Evolutionary conservation across 1,140 invertebrate species (phyloP).

Genomic region (Platyura marginata): DNA sequence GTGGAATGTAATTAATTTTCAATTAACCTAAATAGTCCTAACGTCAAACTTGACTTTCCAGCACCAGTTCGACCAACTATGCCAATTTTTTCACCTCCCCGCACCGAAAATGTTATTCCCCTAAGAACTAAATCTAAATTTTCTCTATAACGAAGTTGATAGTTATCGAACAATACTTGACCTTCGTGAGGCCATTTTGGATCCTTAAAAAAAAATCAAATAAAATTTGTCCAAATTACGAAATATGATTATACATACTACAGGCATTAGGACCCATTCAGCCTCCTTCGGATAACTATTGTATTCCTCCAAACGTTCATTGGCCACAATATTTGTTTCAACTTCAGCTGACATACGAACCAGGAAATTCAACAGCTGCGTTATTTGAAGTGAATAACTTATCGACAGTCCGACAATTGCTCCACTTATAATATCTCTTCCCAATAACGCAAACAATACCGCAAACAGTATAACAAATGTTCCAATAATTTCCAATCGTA

Average conservation of each 20-base stretch:
- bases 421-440: constrained; percentile 33
- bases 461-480: constrained; percentile 59
- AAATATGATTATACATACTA: not conserved
- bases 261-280: not conserved
- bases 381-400: constrained; percentile 57
- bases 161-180: constrained; percentile 1
- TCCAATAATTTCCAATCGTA: constrained; percentile 59
- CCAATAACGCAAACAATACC: constrained; percentile 52
- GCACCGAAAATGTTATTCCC: constrained; percentile 46
- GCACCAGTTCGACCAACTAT: constrained; percentile 74
- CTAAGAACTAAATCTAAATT: constrained; percentile 24
- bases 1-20: too few species aligned
- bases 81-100: constrained; percentile 60
- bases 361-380: constrained; percentile 66
- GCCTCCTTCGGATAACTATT: constrained; percentile 35
- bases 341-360: constrained; percentile 73
- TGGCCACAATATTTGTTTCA: constrained; percentile 75
- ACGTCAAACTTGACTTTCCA: constrained; percentile 31
- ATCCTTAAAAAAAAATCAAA: too few species aligned
- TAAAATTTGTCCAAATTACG: too few species aligned
- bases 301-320: constrained; percentile 77
- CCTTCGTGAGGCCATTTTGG: constrained; percentile 2
- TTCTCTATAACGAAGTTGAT: constrained; percentile 2
- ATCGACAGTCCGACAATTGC: constrained; percentile 57
- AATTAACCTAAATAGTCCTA: not conserved